Evolutionary conservation across 2,888 invertebrate species (phyloP), one percentile per base, ranked within the genome.

Genomic region (Apamea epomidion): DNA sequence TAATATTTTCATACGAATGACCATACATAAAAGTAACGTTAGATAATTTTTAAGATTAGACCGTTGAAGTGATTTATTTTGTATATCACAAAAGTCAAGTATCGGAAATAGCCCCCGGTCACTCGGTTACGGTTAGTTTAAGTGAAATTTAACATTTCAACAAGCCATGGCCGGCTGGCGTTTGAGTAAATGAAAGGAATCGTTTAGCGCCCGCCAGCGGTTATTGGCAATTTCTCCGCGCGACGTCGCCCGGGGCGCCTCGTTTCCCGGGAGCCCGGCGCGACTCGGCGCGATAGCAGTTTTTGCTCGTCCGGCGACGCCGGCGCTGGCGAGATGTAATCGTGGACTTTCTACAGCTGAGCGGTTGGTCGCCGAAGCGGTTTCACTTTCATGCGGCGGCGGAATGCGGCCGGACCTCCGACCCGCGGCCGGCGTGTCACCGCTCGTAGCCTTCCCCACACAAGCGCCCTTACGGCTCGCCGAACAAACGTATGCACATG

Each of bases 321-420:
- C 90, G 90, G 92, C 92, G 90, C 92, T 91, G 92, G 90, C 92
- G 93, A 94, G 95, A 95, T 96, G 94, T 95, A 96, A 95, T 96
- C 95, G 95, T 94, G 95, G 96, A 97, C 97, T 97, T 97, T 97
- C 96, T 97, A 97, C 96, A 94, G 96, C 94, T 95, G 96, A 95
- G 95, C 94, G 93, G 93, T 91, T 91, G 92, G 91, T 91, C 89
- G 93, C 86, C 93, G 93, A 92, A 92, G 95, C 94, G 95, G 96
- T 97, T 97, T 97, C 97, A 97, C 97, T 97, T 97, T 97, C 97
- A 93, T 95, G 94, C 95, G 94, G 92, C 95, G 94, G 90, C 91
- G 96, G 97, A 97, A 97, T 96, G 97, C 95, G 96, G 95, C 95
- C 96, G 96, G 95, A 96, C 96, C 97, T 96, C 95, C 96, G 96